Percentiles rank a stretch among this genome's conserved stretches.
phyloP scores from a whole-genome alignment of 2,888 invertebrate genomes.

The Molanna angustata region DNA sequence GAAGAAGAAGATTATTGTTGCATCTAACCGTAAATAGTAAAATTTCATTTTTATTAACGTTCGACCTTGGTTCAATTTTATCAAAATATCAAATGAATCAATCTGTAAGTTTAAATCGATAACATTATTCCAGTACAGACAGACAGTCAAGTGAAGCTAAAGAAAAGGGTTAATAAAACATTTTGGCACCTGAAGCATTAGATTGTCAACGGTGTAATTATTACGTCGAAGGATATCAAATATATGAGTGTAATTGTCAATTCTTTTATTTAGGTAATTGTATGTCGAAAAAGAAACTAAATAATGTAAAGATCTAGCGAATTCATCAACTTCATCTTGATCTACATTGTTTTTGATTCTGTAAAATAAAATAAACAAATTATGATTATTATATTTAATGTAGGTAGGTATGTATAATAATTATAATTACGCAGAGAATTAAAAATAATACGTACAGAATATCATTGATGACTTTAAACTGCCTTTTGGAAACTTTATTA shows the following conservation, averaged over 20 bases:
- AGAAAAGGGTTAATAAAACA: too few relatives aligned
- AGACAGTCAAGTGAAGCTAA: too few relatives aligned
- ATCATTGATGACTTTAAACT: constrained; percentile 14
- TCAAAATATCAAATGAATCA: too few relatives aligned
- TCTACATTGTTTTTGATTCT: constrained; percentile 11
- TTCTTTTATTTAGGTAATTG: constrained; percentile 15
- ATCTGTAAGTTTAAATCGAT: too few relatives aligned
- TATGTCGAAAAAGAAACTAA: constrained; percentile 24
- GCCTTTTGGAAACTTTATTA: constrained; percentile 23
- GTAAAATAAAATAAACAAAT: neutral
- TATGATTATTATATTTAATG: neutral
- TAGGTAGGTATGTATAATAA: too few relatives aligned
- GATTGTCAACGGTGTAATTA: constrained; percentile 21
- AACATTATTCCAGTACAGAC: too few relatives aligned
- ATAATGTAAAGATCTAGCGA: constrained; percentile 20
- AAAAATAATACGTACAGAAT: constrained; percentile 20
- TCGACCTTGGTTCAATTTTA: neutral
- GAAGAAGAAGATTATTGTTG: too few relatives aligned
- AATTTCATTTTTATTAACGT: too few relatives aligned
- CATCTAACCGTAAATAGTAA: too few relatives aligned
- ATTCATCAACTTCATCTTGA: constrained; percentile 14
- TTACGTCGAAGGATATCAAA: constrained; percentile 13
- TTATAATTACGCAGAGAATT: too few relatives aligned
- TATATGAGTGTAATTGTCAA: constrained; percentile 15
- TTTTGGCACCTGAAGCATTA: constrained; percentile 23